phyloP scores from a whole-genome alignment of 2,888 invertebrate genomes.

The Philereme vetulata region DNA sequence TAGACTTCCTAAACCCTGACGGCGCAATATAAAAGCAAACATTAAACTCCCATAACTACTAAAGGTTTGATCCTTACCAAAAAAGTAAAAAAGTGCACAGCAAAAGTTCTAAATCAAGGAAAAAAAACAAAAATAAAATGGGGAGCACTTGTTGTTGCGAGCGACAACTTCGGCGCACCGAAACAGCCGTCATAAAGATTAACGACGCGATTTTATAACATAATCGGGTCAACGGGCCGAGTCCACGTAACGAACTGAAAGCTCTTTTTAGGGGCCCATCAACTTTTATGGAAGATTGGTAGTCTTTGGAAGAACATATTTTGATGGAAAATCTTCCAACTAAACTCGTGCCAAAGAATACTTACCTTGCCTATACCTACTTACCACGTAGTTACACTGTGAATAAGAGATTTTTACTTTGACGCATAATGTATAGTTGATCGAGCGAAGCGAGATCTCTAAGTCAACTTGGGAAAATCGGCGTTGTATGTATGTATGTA shows the following conservation, averaged over 20 bases:
- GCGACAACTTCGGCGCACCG: slow-evolving; percentile 17
- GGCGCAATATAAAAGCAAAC: too few relatives aligned
- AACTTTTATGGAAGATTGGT: slow-evolving; percentile 26
- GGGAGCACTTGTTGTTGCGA: neutral
- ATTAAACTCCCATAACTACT: neutral
- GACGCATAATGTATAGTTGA: too few relatives aligned
- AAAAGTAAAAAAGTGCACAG: neutral
- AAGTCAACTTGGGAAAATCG: too few relatives aligned
- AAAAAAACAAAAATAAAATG: slow-evolving; percentile 8
- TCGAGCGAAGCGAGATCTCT: too few relatives aligned
- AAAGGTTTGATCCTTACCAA: neutral
- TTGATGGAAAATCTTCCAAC: neutral
- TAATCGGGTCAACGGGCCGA: slow-evolving; percentile 30
- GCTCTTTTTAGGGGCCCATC: slow-evolving; percentile 23
- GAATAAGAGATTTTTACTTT: too few relatives aligned
- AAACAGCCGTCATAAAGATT: slow-evolving; percentile 40
- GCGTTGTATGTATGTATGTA: too few relatives aligned
- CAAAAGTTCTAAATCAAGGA: neutral
- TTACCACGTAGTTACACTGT: too few relatives aligned
- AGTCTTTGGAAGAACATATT: slow-evolving; percentile 7
- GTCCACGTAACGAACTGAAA: slow-evolving; percentile 27
- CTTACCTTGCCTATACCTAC: too few relatives aligned
- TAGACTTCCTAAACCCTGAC: too few relatives aligned
- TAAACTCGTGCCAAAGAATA: too few relatives aligned
- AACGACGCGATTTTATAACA: slow-evolving; percentile 38